A percentile compares a stretch with the other conserved stretches of the same genome.
Evolutionary conservation across 2,113 vertebrate species (phyloP).

Genomic region (Hoplias malabaricus): DNA sequence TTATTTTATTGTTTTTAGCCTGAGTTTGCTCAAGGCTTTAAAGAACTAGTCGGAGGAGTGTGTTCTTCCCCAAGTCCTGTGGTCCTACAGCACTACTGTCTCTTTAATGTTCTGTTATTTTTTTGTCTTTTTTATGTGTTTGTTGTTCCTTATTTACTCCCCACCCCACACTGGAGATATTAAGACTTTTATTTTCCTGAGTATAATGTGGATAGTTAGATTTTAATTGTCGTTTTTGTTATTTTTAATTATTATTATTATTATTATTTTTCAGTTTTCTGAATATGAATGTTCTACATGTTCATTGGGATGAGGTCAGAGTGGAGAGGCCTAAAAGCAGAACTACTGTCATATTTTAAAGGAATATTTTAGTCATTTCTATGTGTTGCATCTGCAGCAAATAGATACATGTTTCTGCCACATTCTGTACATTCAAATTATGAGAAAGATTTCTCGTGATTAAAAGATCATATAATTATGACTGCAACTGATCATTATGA

Average conservation of each 20-base stretch:
- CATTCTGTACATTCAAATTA: too few species aligned
- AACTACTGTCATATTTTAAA: conserved; percentile 75
- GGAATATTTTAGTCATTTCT: conserved; percentile 40
- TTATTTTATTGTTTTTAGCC: not conserved
- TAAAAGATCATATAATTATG: too few species aligned
- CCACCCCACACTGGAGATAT: conserved; percentile 86
- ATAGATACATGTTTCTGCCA: too few species aligned
- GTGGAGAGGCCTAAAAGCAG: conserved; percentile 59
- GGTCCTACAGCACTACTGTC: conserved; percentile 78
- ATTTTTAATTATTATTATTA: too few species aligned
- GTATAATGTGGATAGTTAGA: conserved; percentile 52
- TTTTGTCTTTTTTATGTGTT: conserved; percentile 47
- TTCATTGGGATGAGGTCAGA: conserved; percentile 50
- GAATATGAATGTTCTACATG: conserved; percentile 74
- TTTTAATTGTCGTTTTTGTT: conserved; percentile 53
- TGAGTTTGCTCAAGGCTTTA: conserved; percentile 27
- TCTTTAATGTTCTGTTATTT: conserved; percentile 50
- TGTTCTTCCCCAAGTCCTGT: conserved; percentile 66
- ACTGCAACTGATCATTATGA: too few species aligned
- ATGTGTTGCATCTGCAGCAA: not conserved
- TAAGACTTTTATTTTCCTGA: conserved; percentile 60
- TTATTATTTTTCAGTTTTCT: conserved; percentile 49
- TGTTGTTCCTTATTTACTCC: conserved; percentile 62
- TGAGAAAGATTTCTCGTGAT: too few species aligned
- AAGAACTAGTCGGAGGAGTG: conserved; percentile 54